Base-by-base conservation (phyloP, 1,140 invertebrate species). In the Zaprionus tsacasi region DNA sequence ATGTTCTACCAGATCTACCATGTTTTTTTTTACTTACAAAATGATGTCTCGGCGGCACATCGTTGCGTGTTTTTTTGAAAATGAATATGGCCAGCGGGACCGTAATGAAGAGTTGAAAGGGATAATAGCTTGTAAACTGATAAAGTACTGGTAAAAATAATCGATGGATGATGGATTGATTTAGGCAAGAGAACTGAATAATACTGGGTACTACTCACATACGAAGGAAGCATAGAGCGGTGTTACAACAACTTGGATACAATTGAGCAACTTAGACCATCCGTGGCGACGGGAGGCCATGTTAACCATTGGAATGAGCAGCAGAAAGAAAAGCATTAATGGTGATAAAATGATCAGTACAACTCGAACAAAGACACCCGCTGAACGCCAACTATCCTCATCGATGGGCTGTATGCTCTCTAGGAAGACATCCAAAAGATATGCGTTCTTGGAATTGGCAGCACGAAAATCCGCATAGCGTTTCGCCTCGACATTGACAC, bases 21-120 rank as follows among this genome's bases (percentile, higher is more conserved):
- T 4, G 38, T n/a, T n/a, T 12, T 12, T 5, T 40, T 40, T 2
- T 7, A 63, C 61, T 70, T 66, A 83, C 81, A 13, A 21, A n/a
- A 25, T 83, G 81, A 45, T 79, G 79, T 13, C 6, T n/a, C 0
- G 81, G 81, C 17, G 81, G 81, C 3, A 77, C n/a, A 52, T 83
- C 81, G 0, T 76, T 83, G 6, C 81, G 81, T 0, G 76, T 50
- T 3, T 58, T 54, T 0, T n/a, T 0, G 25, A 82, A 82, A 8
- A 79, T 60, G 12, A 38, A 3, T 0, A 63, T 3, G 11, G 72
- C 45, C 57, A 82, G 11, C 1, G 81, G 81, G 5, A 79, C 21
- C 6, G 81, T 82, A 13, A 50, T 3, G 7, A 48, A 0, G 1
- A 72, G 12, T 10, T 54, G 48, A 4, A 7, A 36, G n/a, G 7